phyloP scores from a whole-genome alignment of 1,140 invertebrate species.

The Listronotus bonariensis region DNA sequence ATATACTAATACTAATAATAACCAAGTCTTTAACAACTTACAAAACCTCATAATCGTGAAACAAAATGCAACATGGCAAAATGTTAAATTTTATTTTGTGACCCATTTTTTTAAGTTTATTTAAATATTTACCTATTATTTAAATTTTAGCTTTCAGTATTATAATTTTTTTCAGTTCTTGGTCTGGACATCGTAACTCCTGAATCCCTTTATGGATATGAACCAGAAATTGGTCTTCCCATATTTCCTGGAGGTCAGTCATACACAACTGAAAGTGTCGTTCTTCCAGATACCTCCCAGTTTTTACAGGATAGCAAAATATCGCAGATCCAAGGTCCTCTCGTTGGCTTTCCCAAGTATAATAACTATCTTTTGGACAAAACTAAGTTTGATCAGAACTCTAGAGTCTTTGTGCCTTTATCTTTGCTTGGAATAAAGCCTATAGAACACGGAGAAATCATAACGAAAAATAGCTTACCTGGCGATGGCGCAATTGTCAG shows the following conservation, averaged over 20 bases:
- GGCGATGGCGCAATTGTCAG: slow-evolving; percentile 80
- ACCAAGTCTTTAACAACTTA: no score
- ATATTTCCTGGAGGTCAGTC: slow-evolving; percentile 54
- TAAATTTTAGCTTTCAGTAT: not conserved
- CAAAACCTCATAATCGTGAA: no score
- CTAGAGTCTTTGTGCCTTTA: slow-evolving; percentile 80
- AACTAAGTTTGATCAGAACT: slow-evolving; percentile 82
- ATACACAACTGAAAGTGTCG: slow-evolving; percentile 73
- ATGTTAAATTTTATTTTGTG: no score
- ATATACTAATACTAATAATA: no score
- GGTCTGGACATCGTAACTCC: slow-evolving; percentile 88
- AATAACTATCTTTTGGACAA: slow-evolving; percentile 91
- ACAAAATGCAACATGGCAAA: no score
- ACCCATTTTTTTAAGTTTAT: no score
- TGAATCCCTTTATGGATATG: slow-evolving; percentile 84
- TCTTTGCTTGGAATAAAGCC: slow-evolving; percentile 78
- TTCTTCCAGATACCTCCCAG: slow-evolving; percentile 76
- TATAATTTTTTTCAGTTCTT: slow-evolving; percentile 69
- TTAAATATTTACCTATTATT: no score
- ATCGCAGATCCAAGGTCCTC: slow-evolving; percentile 63
- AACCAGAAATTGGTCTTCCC: slow-evolving; percentile 64
- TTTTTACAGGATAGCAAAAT: slow-evolving; percentile 67
- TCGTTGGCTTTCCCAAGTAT: slow-evolving; percentile 91
- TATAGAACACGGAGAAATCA: slow-evolving; percentile 58
- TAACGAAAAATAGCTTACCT: slow-evolving; percentile 60